Base-by-base conservation (phyloP, 2,888 invertebrate genomes). In the Chrysina gloriosa region DNA sequence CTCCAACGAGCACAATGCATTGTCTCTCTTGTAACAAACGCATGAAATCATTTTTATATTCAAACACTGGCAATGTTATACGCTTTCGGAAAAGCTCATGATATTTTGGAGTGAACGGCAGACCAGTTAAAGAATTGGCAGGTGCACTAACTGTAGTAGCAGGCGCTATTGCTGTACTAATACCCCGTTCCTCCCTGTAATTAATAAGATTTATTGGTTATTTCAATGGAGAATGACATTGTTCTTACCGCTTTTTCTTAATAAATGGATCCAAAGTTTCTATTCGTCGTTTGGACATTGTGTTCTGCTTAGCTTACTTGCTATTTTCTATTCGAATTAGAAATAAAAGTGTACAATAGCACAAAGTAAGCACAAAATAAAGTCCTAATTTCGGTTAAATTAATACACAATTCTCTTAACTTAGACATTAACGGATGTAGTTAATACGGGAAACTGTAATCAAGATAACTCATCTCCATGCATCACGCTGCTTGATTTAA, bases 11-110 rank as follows among this genome's bases (percentile, higher is more conserved):
- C 1, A 98, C 97, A 23, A 98, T 94, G 72, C 94, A 94, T 79
- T 98, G 98, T 83, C 98, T 93, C 65, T 94, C 92, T 71, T 91
- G 91, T n/a, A 99, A 85, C 36, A 96, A 86, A 76, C 97, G 90
- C 92, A 97, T 94, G 83, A 99, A 99, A 83, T 98, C 97, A 1
- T 92, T 90, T 77, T 95, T 92, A 84, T 99, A 98, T 80, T 99
- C 98, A 89, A 98, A 99, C 0, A 99, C 99, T 0, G 99, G 99
- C 69, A 99, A 85, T 1, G 92, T 90, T 27, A 94, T 92, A 29
- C 99, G 89, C 76, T 97, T 97, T 64, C 94, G 90, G 70, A 93
- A 91, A 56, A 96, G 86, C 74, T 96, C 95, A 83, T 94, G 92
- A 81, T 96, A 98, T 71, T 93, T 90, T 50, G 92, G 91, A 0